Conservation (phyloP, 2,888 invertebrate genomes). For the Julus scandinavius region DNA sequence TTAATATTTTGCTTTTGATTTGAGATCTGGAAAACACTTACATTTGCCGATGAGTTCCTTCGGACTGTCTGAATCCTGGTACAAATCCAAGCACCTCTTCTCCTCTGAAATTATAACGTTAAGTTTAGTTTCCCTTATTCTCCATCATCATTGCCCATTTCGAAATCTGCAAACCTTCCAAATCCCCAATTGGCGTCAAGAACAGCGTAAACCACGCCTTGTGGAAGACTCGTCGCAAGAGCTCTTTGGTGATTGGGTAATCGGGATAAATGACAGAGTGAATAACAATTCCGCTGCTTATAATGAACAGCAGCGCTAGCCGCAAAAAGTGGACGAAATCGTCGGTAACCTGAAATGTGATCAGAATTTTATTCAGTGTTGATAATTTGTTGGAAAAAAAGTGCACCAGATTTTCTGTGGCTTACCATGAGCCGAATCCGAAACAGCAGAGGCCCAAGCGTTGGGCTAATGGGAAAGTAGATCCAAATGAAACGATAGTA, state of each 20-base stretch:
- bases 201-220: constrained; percentile 67
- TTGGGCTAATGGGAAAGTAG: constrained; percentile 67
- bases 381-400: background rate
- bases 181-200: constrained; percentile 64
- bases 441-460: constrained; percentile 68
- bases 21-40: constrained; percentile 31
- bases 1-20: background rate
- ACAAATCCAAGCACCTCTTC: background rate
- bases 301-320: constrained; percentile 65
- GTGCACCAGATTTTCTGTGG: background rate
- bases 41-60: constrained; percentile 46
- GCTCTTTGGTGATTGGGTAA: constrained; percentile 63
- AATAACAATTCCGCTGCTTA: constrained; percentile 65
- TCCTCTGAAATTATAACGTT: constrained; percentile 21
- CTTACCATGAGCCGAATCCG: constrained; percentile 66
- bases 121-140: background rate
- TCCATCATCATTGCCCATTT: background rate
- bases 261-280: constrained; percentile 68
- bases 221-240: constrained; percentile 64
- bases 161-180: constrained; percentile 60
- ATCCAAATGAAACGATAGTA: constrained; percentile 68
- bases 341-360: constrained; percentile 62
- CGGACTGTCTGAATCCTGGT: background rate
- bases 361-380: background rate
- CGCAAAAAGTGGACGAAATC: constrained; percentile 65